Percentiles rank a stretch among this genome's conserved stretches.
Conservation (phyloP, 2,797 vertebrate genomes). For the Pagetopsis macropterus region DNA sequence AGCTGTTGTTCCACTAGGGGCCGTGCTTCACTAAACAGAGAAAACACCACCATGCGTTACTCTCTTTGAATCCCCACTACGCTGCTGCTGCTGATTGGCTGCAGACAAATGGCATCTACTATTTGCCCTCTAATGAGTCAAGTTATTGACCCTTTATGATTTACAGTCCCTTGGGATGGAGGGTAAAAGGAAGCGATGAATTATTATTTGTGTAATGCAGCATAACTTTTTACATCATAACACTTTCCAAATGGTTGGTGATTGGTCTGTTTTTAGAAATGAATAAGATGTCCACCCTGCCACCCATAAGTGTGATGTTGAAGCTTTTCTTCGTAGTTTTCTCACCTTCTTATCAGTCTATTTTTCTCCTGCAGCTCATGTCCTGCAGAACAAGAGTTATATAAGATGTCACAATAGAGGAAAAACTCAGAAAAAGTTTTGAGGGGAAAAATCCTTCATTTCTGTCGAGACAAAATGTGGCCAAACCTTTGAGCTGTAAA, state of each 20-base stretch:
- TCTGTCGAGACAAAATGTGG: background rate
- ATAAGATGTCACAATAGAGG: background rate
- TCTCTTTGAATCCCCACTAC: background rate
- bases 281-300: conserved; percentile 4
- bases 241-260: background rate
- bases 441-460: background rate
- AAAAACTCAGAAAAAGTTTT: conserved; percentile 12
- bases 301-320: background rate
- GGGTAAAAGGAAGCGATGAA: background rate
- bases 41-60: background rate
- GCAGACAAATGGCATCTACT: conserved; percentile 19
- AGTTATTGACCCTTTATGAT: background rate
- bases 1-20: conserved; percentile 46
- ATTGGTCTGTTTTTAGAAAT: background rate
- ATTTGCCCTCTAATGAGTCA: conserved; percentile 3
- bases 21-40: conserved; percentile 32
- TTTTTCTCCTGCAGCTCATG: background rate
- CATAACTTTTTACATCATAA: background rate
- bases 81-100: conserved; percentile 15
- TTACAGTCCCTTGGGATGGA: background rate
- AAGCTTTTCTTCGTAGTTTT: background rate
- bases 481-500: background rate
- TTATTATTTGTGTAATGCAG: background rate
- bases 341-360: background rate
- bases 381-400: conserved; percentile 1